phyloP scores from a whole-genome alignment of 1,140 invertebrate species.

The Danaus melanippus region DNA sequence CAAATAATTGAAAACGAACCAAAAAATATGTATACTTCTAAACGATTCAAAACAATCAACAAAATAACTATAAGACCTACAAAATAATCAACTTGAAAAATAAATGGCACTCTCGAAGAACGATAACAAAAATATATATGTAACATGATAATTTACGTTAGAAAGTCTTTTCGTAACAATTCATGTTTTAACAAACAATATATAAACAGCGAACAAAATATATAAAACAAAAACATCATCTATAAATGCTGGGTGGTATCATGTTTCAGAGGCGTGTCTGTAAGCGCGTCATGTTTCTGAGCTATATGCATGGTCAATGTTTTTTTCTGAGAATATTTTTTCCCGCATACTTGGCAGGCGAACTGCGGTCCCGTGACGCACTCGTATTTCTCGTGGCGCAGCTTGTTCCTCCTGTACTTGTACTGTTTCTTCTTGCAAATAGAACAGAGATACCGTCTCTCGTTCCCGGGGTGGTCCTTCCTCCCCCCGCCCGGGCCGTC shows the following conservation, averaged over 20 bases:
- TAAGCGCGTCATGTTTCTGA: constrained; percentile 44
- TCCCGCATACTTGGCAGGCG: constrained; percentile 57
- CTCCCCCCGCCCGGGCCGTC: constrained; percentile 5
- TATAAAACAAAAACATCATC: constrained; percentile 24
- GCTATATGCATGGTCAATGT: constrained; percentile 63
- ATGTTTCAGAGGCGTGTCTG: constrained; percentile 5
- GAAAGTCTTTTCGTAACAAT: constrained; percentile 38
- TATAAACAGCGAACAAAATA: constrained; percentile 20
- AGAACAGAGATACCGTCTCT: constrained; percentile 43
- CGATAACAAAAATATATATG: constrained; percentile 5
- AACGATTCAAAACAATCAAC: constrained; percentile 9
- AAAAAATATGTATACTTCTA: constrained; percentile 19
- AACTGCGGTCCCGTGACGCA: constrained; percentile 69
- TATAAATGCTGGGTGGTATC: constrained; percentile 2
- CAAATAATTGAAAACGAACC: constrained; percentile 21
- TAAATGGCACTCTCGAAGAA: constrained; percentile 6
- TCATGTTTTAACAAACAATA: constrained; percentile 39
- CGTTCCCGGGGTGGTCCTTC: constrained; percentile 20
- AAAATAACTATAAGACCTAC: constrained; percentile 13
- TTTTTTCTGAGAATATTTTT: constrained; percentile 64
- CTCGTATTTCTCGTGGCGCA: constrained; percentile 64
- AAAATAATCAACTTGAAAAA: constrained; percentile 4
- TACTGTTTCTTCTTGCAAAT: constrained; percentile 60
- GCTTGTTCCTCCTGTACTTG: constrained; percentile 60
- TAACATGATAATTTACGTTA: constrained; percentile 8